Conservation (phyloP, 2,797 vertebrate genomes). For the Chelidonichthys spinosus region DNA sequence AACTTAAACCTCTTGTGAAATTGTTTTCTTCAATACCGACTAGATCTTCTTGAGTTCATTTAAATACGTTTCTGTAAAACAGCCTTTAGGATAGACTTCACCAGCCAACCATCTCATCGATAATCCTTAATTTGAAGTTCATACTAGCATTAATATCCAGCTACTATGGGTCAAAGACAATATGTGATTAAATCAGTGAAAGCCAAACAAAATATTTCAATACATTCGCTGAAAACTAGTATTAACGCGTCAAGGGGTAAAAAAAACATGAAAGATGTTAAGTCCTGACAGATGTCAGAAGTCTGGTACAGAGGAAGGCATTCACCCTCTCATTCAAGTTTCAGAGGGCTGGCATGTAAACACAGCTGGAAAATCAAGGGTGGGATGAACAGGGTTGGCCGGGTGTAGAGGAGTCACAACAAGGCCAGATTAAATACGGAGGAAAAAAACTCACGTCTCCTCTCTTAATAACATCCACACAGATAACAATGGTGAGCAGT, state of each 20-base stretch:
- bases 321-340: slow-evolving; percentile 55
- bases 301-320: slow-evolving; percentile 51
- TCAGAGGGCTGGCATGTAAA: slow-evolving; percentile 66
- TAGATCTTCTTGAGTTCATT: not conserved
- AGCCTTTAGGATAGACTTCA: not conserved
- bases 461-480: slow-evolving; percentile 21
- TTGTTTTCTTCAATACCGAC: not conserved
- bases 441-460: slow-evolving; percentile 25
- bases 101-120: not conserved
- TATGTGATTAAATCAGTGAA: not conserved
- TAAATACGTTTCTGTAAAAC: not conserved
- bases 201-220: not conserved
- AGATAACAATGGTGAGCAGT: slow-evolving; percentile 37
- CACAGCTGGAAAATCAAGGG: slow-evolving; percentile 80
- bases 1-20: not conserved
- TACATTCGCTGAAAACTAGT: slow-evolving; percentile 1
- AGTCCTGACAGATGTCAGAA: slow-evolving; percentile 64
- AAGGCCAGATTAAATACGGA: slow-evolving; percentile 26
- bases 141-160: not conserved
- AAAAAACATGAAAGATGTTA: slow-evolving; percentile 38
- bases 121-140: not conserved
- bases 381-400: slow-evolving; percentile 35
- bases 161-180: not conserved
- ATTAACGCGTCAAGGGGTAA: not conserved
- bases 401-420: slow-evolving; percentile 32